A percentile compares a stretch with the other conserved stretches of the same genome.
phyloP scores from a whole-genome alignment of 2,888 invertebrate species.

The Tetragonula carbonaria region DNA sequence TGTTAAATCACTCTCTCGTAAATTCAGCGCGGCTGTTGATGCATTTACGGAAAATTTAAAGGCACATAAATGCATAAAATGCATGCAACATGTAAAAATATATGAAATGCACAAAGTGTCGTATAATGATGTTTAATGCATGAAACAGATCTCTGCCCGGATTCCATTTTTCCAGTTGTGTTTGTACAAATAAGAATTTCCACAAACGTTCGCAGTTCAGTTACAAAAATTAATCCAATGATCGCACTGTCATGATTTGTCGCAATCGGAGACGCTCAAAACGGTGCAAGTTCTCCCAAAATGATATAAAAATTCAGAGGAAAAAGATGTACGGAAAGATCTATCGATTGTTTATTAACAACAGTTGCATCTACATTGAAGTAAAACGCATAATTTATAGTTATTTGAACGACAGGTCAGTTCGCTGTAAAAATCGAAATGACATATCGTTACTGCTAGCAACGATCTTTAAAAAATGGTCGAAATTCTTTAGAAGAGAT shows the following conservation, averaged over 20 bases:
- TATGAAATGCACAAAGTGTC: background rate
- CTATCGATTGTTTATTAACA: background rate
- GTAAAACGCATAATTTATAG: background rate
- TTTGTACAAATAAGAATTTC: background rate
- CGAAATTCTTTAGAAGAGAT: background rate
- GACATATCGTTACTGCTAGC: slow-evolving; percentile 6
- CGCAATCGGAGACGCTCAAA: rapidly evolving
- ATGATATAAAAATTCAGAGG: background rate
- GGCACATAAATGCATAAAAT: background rate
- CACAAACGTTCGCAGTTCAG: background rate
- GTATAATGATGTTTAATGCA: too few relatives aligned
- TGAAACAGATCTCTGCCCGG: background rate
- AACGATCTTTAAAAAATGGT: background rate
- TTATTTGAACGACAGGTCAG: slow-evolving; percentile 29
- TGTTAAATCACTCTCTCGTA: background rate
- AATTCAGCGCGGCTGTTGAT: background rate
- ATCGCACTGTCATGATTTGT: background rate
- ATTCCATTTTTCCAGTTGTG: rapidly evolving
- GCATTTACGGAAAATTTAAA: background rate
- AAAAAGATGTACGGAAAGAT: too few relatives aligned
- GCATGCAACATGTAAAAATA: background rate
- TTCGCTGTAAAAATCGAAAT: background rate
- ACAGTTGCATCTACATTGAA: background rate
- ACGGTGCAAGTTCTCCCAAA: background rate
- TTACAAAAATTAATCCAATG: background rate